Base-by-base conservation (phyloP, 64 coral and sea anemone species). In the Trachythela sp. region DNA sequence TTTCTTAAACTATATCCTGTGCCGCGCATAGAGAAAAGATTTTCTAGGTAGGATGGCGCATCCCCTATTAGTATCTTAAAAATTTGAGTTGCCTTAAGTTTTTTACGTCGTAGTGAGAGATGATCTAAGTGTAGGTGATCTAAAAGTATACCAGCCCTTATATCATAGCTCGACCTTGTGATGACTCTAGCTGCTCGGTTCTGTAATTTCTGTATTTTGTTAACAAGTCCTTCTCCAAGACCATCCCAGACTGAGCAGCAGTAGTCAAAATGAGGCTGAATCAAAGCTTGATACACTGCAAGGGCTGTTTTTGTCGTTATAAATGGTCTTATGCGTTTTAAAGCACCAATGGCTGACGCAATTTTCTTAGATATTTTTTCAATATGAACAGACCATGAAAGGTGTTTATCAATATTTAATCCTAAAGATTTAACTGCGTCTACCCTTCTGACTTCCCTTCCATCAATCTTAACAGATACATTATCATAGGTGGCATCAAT, bases 381-480 rank as follows among this genome's bases (percentile, higher is more conserved):
- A 87, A 87, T 64, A 59, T 87, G 86, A 10, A 34, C 85, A n/a
- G 32, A 52, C 85, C 85, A 87, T 31, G 50, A 87, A 64, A 87
- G 54, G 31, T 87, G 52, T 2, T 36, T 87, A 38, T 87, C 32
- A 29, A 68, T 87, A 59, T 13, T 13, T 64, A 87, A 0, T 30
- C 86, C 32, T 59, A 87, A 30, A 29, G 86, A 87, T 87, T 64
- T 87, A 64, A 36, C 26, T 0, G 30, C 52, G 52, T 87, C 39
- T 15, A 87, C 86, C 52, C 36, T 54, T 13, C 58, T 87, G 31
- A 87, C 13, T 67, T 10, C 51, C 29, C 39, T 34, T 15, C 35
- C 35, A 40, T 87, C 35, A 36, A 87, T 20, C 32, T 32, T 32
- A 58, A 68, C 58, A 35, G 49, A 50, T 68, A 87, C 58, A 60